Evolutionary conservation across 2,113 vertebrate genomes (phyloP).

Genomic region (Ictalurus furcatus): DNA sequence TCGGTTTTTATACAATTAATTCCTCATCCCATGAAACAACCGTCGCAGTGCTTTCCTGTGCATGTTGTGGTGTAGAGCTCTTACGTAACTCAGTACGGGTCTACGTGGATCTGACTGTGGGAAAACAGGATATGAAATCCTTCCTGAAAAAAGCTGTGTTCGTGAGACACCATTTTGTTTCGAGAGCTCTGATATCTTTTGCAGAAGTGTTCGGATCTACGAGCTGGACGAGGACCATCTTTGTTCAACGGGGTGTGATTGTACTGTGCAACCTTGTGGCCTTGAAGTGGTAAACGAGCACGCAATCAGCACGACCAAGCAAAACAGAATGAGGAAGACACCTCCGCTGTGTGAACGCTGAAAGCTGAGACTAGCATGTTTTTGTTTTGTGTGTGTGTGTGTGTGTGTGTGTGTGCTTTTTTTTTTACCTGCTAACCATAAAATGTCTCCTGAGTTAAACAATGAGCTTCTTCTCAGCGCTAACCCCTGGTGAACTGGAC

Average conservation of each 20-base stretch:
- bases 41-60: not conserved
- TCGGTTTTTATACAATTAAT: not conserved
- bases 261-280: not conserved
- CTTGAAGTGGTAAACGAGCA: slow-evolving; percentile 6
- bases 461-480: not conserved
- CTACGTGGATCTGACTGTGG: not conserved
- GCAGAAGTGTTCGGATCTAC: not conserved
- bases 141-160: not conserved
- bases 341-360: not conserved
- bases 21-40: not conserved
- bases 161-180: not conserved
- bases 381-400: not conserved
- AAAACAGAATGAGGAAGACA: slow-evolving; percentile 8
- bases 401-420: too few relatives aligned
- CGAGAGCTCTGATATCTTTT: not conserved
- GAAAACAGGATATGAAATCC: slow-evolving; percentile 18
- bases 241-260: not conserved
- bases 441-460: not conserved
- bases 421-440: not conserved
- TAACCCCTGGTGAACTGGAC: not conserved
- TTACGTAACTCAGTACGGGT: not conserved
- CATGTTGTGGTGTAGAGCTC: not conserved
- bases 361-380: not conserved
- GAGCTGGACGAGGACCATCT: not conserved
- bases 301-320: not conserved